A percentile compares a stretch with the other conserved stretches of the same genome.
Evolutionary conservation across 1,140 invertebrate species (phyloP).

Genomic region (Teleopsis dalmanni): DNA sequence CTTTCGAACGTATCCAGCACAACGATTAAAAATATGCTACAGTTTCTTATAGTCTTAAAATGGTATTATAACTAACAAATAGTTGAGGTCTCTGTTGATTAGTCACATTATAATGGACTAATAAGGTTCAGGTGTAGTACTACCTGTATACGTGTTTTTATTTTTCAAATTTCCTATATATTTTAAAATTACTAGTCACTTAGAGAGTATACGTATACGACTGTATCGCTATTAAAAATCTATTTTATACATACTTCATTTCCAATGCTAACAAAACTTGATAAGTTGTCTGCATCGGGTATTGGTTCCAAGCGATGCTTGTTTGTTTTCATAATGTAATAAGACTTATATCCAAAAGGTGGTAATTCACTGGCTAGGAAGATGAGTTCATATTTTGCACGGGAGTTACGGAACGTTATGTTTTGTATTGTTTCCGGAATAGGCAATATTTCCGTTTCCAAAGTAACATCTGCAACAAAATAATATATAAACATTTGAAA

Average conservation of each 20-base stretch:
- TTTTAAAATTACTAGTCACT: not conserved
- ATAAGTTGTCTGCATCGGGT: conserved; percentile 15
- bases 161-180: no score
- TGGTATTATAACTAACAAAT: no score
- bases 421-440: conserved; percentile 52
- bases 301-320: conserved; percentile 7
- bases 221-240: not conserved
- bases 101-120: no score
- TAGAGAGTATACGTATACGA: not conserved
- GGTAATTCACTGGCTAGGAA: conserved; percentile 58
- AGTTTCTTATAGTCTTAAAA: no score
- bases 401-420: conserved; percentile 57
- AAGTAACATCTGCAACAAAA: conserved; percentile 6
- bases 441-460: conserved; percentile 53
- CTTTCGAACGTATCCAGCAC: no score
- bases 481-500: not conserved
- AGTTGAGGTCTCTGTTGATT: no score
- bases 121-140: no score
- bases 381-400: conserved; percentile 55
- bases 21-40: no score
- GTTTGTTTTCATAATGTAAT: conserved; percentile 45
- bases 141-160: no score
- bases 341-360: conserved; percentile 58
- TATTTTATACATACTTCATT: conserved; percentile 7
- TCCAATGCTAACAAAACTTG: conserved; percentile 10